Evolutionary conservation across 2,113 vertebrate genomes (phyloP).

Genomic region (Hystrix cristata): DNA sequence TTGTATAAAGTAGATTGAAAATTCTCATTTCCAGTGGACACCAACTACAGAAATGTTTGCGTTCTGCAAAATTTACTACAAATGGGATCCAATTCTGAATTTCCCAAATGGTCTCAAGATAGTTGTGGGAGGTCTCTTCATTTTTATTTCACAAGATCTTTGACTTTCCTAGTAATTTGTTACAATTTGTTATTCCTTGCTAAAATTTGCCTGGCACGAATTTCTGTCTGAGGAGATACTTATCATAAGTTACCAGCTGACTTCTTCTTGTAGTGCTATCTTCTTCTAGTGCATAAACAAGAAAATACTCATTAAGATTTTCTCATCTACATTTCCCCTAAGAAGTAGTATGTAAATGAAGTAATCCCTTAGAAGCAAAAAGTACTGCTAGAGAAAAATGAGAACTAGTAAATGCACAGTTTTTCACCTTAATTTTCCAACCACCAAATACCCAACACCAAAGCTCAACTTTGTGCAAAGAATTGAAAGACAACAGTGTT

Average conservation of each 20-base stretch:
- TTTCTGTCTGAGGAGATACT: neutral
- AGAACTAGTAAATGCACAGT: neutral
- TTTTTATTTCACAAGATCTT: neutral
- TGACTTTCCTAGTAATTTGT: neutral
- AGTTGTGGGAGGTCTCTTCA: neutral
- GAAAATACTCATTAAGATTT: neutral
- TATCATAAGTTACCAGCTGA: slow-evolving; percentile 14
- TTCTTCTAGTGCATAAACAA: neutral
- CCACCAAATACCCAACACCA: neutral
- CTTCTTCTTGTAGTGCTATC: neutral
- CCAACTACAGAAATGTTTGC: neutral
- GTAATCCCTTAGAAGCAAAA: neutral
- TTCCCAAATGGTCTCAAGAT: neutral
- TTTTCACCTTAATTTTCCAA: slow-evolving; percentile 12
- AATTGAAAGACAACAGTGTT: neutral
- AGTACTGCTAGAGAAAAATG: neutral
- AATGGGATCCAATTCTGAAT: slow-evolving; percentile 1
- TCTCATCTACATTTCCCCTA: neutral
- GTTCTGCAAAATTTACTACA: neutral
- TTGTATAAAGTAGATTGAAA: slow-evolving; percentile 5
- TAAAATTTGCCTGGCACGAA: neutral
- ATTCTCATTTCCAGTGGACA: neutral
- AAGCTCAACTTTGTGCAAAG: neutral
- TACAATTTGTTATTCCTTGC: neutral
- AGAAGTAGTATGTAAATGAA: slow-evolving; percentile 3